These are phyloP conservation scores for Ascaphus truei DNA, from an alignment of 2,113 vertebrate genomes.

Conservation along the genomic window DNA sequence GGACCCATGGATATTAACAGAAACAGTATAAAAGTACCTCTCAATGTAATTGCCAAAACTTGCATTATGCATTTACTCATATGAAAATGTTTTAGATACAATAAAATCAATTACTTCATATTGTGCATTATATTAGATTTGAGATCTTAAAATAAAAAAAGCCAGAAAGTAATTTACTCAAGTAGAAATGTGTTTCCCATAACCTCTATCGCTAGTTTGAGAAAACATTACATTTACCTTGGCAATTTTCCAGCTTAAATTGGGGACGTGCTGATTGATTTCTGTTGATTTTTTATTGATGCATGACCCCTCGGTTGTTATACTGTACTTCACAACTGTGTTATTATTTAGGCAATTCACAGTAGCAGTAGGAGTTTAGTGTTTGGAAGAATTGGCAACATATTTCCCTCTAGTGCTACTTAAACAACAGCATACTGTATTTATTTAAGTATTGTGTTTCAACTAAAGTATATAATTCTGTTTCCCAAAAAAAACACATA, in stretches of 20 bases:
- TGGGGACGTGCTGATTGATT: constrained; percentile 37
- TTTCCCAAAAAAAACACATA: constrained; percentile 32
- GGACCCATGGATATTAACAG: no score
- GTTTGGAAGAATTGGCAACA: constrained; percentile 37
- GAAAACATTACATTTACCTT: constrained; percentile 35
- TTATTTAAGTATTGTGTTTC: constrained; percentile 39
- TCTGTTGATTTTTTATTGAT: constrained; percentile 39
- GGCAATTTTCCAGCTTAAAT: constrained; percentile 37
- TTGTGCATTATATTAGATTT: no score
- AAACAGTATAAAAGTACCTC: no score
- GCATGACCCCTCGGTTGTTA: constrained; percentile 36
- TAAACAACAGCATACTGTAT: constrained; percentile 37
- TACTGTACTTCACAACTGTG: constrained; percentile 37
- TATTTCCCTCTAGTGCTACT: constrained; percentile 37
- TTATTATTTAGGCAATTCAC: constrained; percentile 38
- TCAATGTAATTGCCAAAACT: no score
- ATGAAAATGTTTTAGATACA: no score
- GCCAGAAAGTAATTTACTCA: not conserved
- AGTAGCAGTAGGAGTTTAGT: constrained; percentile 36
- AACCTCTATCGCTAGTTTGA: constrained; percentile 35
- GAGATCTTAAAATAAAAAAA: not conserved
- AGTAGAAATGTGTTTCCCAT: constrained; percentile 18
- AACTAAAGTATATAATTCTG: constrained; percentile 34
- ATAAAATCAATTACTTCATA: no score
- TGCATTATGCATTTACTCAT: no score